Base-by-base conservation (phyloP, 2,797 vertebrate species). In the Bradypus variegatus region DNA sequence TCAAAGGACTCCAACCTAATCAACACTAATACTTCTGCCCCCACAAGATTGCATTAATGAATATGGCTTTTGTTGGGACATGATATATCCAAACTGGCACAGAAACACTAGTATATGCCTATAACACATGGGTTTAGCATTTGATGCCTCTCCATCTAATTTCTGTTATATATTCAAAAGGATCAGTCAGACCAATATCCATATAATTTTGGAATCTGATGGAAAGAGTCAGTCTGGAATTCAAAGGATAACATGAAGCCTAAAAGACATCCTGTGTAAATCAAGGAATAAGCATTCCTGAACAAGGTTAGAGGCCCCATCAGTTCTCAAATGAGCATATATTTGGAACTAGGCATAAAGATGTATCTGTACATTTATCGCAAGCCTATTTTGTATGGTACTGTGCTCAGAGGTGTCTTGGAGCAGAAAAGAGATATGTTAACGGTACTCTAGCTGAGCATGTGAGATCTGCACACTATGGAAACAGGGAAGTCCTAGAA, bases 241-340 rank as follows among this genome's bases (percentile, higher is more conserved):
- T 76, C 41, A 75, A 76, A 91, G 62, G n/a, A n/a, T 84, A 87
- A 89, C 38, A 77, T 11, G 58, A 92, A 93, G 82, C 69, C 29
- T 18, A 12, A 77, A 78, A 91, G 29, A 89, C 90, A 33, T 29
- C 72, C 19, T 55, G 5, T 75, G 0, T 81, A 91, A 87, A 86
- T 55, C 50, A 76, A 86, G n/a, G 92, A 88, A 70, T 45, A 45
- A 76, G n/a, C 11, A 64, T 88, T 82, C 90, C 45, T 92, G 60
- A 70, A 83, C 70, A 65, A 86, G 78, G 5, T 73, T 41, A 79
- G 48, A 85, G 45, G 45, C 45, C 55, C 86, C 3, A 13, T 3
- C 12, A 45, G 41, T 45, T 45, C 41, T 8, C 41, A 72, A 77
- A n/a, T 15, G 72, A 69, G 55, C 48, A 58, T 6, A 58, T 6